Evolutionary conservation across 2,113 vertebrate genomes (phyloP).

Genomic region (Dendropsophus ebraccatus): DNA sequence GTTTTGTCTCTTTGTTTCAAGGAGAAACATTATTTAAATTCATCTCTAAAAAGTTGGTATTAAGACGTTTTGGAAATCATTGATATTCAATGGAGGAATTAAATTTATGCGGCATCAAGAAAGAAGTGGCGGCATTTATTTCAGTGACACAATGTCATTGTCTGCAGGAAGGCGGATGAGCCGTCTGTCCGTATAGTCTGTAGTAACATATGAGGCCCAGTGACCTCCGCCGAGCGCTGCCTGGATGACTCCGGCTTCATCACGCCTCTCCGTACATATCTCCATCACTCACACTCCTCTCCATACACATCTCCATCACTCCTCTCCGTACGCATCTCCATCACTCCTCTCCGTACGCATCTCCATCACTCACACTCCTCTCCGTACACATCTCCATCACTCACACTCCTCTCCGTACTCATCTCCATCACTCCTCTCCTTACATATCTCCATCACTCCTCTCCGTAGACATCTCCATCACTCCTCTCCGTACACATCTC

Average conservation of each 20-base stretch:
- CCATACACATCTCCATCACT: background rate
- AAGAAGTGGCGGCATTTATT: background rate
- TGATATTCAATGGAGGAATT: background rate
- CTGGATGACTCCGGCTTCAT: background rate
- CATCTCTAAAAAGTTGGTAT: background rate
- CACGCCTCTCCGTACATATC: no score
- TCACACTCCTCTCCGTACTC: no score
- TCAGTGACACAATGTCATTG: background rate
- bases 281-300: background rate
- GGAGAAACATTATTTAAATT: slow-evolving; percentile 7
- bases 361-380: background rate
- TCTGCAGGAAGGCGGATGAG: background rate
- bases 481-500: no score
- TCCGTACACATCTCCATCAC: background rate
- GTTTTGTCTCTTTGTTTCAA: background rate
- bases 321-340: background rate
- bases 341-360: no score
- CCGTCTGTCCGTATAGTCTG: background rate
- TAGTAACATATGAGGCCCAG: background rate
- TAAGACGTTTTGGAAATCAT: slow-evolving; percentile 4
- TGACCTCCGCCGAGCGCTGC: background rate
- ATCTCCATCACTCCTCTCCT: background rate
- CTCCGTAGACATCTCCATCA: no score
- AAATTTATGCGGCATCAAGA: background rate
- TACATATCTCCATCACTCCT: background rate